Conservation (phyloP, 1,140 invertebrate genomes). For the Sitophilus oryzae region DNA sequence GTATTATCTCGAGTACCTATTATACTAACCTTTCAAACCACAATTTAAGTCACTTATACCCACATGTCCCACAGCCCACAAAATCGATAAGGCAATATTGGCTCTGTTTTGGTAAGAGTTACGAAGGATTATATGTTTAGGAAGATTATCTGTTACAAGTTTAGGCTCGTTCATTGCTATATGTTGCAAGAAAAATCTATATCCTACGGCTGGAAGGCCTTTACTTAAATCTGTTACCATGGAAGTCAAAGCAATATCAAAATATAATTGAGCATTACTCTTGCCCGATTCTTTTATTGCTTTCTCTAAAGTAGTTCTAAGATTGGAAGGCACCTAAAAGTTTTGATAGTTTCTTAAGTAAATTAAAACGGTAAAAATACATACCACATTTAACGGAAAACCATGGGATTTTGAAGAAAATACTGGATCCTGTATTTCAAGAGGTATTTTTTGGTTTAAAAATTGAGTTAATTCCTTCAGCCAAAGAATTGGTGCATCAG, state of each 20-base stretch:
- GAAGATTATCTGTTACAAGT: slow-evolving; percentile 54
- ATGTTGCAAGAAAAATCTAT: slow-evolving; percentile 65
- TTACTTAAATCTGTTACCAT: slow-evolving; percentile 63
- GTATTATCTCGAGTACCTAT: not conserved
- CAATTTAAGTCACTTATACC: slow-evolving; percentile 60
- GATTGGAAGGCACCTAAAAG: slow-evolving; percentile 45
- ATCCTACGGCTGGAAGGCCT: slow-evolving; percentile 56
- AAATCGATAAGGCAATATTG: slow-evolving; percentile 64
- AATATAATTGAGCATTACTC: slow-evolving; percentile 55
- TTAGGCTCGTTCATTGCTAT: slow-evolving; percentile 59
- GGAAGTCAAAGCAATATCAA: slow-evolving; percentile 56
- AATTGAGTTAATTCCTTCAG: slow-evolving; percentile 57
- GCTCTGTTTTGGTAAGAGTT: slow-evolving; percentile 76
- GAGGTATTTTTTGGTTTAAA: slow-evolving; percentile 55
- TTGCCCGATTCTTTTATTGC: slow-evolving; percentile 52
- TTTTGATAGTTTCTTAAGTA: no score
- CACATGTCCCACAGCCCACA: slow-evolving; percentile 75
- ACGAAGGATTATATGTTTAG: slow-evolving; percentile 56
- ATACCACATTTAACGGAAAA: slow-evolving; percentile 46
- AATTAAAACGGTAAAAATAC: no score
- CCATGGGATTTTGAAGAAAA: slow-evolving; percentile 47
- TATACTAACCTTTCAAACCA: slow-evolving; percentile 60
- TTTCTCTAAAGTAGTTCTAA: slow-evolving; percentile 51
- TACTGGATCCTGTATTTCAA: slow-evolving; percentile 56
- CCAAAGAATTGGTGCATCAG: slow-evolving; percentile 56